Conservation (phyloP, 1,140 invertebrate genomes). For the Drosophila ohnishii region DNA sequence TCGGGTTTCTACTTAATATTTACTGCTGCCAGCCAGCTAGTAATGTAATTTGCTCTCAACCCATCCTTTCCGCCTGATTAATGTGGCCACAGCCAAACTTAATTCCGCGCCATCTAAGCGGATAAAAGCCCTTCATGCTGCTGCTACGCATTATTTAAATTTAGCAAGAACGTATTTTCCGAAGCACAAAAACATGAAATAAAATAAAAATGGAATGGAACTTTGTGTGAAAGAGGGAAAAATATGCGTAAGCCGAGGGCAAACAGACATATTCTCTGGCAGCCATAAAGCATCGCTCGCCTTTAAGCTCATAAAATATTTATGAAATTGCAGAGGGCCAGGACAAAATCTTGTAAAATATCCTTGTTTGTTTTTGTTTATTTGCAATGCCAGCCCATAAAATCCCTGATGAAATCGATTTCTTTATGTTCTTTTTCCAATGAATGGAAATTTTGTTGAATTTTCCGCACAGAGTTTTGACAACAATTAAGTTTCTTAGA, state of each 20-base stretch:
- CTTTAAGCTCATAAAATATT: slow-evolving; percentile 76
- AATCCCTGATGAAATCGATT: slow-evolving; percentile 49
- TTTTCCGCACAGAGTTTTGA: slow-evolving; percentile 4
- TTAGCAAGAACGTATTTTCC: slow-evolving; percentile 34
- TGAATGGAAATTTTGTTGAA: background rate
- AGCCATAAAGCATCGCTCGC: slow-evolving; percentile 37
- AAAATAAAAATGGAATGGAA: slow-evolving; percentile 14
- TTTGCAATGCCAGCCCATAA: slow-evolving; percentile 51
- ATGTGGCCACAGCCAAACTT: slow-evolving; percentile 32
- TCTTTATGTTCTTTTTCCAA: background rate
- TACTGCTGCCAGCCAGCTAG: slow-evolving; percentile 13
- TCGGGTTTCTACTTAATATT: slow-evolving; percentile 4
- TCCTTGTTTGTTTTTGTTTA: slow-evolving; percentile 55
- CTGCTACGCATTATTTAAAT: slow-evolving; percentile 44
- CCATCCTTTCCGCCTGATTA: slow-evolving; percentile 16
- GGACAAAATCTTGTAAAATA: slow-evolving; percentile 46
- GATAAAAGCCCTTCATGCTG: slow-evolving; percentile 28
- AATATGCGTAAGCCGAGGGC: slow-evolving; percentile 26
- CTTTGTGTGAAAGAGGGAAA: slow-evolving; percentile 14
- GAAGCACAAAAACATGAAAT: slow-evolving; percentile 29
- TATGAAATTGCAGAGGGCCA: slow-evolving; percentile 58
- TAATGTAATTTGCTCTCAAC: slow-evolving; percentile 11
- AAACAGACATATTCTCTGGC: slow-evolving; percentile 19
- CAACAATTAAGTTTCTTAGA: slow-evolving; percentile 25
- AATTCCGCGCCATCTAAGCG: slow-evolving; percentile 25